Conservation (phyloP, 2,888 invertebrate genomes). For the Apodemia mormo region DNA sequence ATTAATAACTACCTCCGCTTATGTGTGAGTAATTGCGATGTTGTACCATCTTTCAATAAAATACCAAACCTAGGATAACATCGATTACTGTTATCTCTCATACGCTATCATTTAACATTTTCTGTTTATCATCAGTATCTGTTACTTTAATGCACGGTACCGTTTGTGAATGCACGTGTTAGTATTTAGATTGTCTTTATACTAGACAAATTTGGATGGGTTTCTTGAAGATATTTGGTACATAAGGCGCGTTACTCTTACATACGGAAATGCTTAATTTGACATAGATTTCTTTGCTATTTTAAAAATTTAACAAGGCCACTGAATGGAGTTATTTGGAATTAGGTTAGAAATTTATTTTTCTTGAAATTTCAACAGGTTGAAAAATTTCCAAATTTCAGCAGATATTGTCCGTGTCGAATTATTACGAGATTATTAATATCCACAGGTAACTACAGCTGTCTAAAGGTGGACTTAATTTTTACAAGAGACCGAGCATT, state of each 20-base stretch:
- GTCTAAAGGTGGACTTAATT: constrained; percentile 91
- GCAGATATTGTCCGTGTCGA: constrained; percentile 22
- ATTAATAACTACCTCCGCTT: constrained; percentile 61
- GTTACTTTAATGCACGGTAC: constrained; percentile 43
- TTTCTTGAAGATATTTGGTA: constrained; percentile 43
- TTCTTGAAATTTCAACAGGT: constrained; percentile 17
- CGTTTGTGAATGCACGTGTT: constrained; percentile 45
- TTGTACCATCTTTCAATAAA: constrained; percentile 64
- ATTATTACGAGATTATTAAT: constrained; percentile 62
- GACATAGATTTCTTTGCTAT: constrained; percentile 55
- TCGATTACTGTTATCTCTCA: constrained; percentile 38
- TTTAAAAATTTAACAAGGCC: constrained; percentile 71
- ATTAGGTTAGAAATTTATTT: constrained; percentile 39
- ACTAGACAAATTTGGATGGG: constrained; percentile 29
- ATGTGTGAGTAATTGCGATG: constrained; percentile 81
- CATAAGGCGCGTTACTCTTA: constrained; percentile 81
- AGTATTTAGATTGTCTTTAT: constrained; percentile 41
- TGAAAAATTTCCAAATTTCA: constrained; percentile 46
- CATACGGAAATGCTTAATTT: constrained; percentile 69
- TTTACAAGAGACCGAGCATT: constrained; percentile 94
- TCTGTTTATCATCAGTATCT: constrained; percentile 41
- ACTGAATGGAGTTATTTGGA: constrained; percentile 82
- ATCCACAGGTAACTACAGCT: constrained; percentile 92
- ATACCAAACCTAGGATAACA: constrained; percentile 38
- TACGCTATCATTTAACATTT: constrained; percentile 44